Conservation (phyloP, 1,140 invertebrate genomes). For the Rhysida immarginata region DNA sequence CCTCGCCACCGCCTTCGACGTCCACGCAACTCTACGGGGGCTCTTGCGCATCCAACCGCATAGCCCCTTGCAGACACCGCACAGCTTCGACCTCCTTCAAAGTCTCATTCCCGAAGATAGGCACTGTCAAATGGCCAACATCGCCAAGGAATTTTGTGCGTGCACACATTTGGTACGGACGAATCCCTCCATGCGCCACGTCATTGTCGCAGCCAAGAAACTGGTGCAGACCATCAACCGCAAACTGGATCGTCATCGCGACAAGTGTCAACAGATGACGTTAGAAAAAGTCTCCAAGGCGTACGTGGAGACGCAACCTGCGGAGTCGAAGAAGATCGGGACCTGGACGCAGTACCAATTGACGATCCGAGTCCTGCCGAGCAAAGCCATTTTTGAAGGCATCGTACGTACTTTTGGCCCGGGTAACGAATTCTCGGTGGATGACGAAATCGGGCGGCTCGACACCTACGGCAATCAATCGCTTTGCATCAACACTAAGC, state of each 20-base stretch:
- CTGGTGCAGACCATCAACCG: background rate
- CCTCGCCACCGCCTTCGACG: constrained; percentile 34
- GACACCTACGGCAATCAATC: constrained; percentile 17
- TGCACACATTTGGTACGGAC: constrained; percentile 19
- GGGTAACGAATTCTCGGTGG: constrained; percentile 12
- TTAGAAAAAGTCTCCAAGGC: constrained; percentile 13
- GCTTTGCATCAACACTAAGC: constrained; percentile 17
- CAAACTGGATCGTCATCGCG: background rate
- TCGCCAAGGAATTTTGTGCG: constrained; percentile 31
- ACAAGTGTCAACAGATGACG: background rate
- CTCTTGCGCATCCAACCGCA: constrained; percentile 1
- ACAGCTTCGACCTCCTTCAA: constrained; percentile 21
- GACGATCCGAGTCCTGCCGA: constrained; percentile 11
- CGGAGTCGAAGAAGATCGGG: background rate
- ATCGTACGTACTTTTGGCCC: constrained; percentile 12
- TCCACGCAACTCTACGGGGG: constrained; percentile 30
- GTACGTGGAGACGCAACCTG: constrained; percentile 15
- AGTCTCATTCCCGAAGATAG: constrained; percentile 22
- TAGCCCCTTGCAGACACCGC: background rate
- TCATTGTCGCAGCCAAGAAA: background rate
- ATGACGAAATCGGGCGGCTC: constrained; percentile 11
- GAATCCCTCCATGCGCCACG: background rate
- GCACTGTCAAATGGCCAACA: constrained; percentile 26
- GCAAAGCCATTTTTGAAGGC: constrained; percentile 17
- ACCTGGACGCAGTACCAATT: constrained; percentile 7